Evolutionary conservation across 2,888 invertebrate genomes (phyloP), one percentile per base, ranked within the genome.

Genomic region (Himalopsyche japonica): DNA sequence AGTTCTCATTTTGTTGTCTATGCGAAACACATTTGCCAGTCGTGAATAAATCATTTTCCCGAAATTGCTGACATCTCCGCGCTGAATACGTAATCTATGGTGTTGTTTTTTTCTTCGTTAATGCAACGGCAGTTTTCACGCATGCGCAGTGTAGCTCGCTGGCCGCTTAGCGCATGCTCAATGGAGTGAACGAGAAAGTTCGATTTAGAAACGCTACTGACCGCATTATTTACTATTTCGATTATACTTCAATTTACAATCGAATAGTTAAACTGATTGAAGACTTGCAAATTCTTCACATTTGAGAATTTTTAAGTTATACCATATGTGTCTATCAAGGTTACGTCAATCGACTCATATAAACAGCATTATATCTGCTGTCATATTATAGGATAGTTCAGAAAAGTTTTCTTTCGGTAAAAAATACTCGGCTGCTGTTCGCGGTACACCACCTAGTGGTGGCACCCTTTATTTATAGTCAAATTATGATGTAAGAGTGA

Each of bases 101-200:
- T 70, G 70, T 70, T 70, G 70, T 70, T 70, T 6, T 30, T 70
- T 64, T 64, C n/a, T n/a, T n/a, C n/a, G n/a, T 43, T 12, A 70
- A 20, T 20, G 20, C 77, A 7, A 20, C 18, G 15, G 32, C 0
- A 24, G 77, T 20, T 43, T 43, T 34, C 77, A 77, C 77, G 43
- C 37, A 77, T 77, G n/a, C 76, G 76, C 30, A n/a, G 76, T 32
- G 24, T 30, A 76, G 37, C 34, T 34, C 49, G 57, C 80, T 70
- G 5, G 70, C 24, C 70, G 15, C 70, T 70, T 70, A 2, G 34
- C 57, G 57, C 64, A 64, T 80, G 20, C 64, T 34, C 76, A 24
- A 81, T 34, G 81, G 30, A 47, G 70, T 70, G 48, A 82, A 79
- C 79, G 82, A 82, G 82, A 82, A 82, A 82, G 82, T 82, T 82